phyloP scores from a whole-genome alignment of 2,113 vertebrate genomes.

The Butastur rufipennis region DNA sequence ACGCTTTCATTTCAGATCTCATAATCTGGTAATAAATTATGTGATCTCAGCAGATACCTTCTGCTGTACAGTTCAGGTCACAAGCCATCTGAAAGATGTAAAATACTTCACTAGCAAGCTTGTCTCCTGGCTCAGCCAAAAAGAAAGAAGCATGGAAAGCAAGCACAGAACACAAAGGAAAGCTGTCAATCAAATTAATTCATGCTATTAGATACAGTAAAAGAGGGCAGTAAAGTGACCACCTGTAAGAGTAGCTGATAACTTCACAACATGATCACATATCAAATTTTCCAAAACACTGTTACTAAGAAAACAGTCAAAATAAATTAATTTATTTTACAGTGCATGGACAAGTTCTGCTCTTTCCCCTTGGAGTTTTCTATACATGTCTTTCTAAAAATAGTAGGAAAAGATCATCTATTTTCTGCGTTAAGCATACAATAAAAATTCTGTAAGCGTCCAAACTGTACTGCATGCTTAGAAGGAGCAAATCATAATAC shows the following conservation, averaged over 20 bases:
- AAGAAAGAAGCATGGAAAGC: slow-evolving; percentile 81
- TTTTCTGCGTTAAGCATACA: not conserved
- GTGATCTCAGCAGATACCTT: slow-evolving; percentile 98
- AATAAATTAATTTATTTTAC: not conserved
- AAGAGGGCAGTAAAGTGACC: slow-evolving; percentile 3
- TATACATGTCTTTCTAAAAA: not conserved
- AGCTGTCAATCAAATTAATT: slow-evolving; percentile 66
- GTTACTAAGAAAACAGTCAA: not conserved
- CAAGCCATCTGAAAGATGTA: slow-evolving; percentile 98
- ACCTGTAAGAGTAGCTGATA: not conserved
- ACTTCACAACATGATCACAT: not conserved
- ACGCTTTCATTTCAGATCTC: slow-evolving; percentile 79
- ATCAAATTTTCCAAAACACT: not conserved
- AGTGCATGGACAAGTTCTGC: not conserved
- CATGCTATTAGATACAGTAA: slow-evolving; percentile 53
- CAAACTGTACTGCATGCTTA: not conserved
- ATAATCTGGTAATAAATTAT: slow-evolving; percentile 83
- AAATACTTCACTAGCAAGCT: slow-evolving; percentile 94
- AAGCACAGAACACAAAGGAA: slow-evolving; percentile 76
- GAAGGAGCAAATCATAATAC: not conserved
- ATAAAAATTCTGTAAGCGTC: not conserved
- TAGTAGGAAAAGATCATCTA: not conserved
- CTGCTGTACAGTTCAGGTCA: slow-evolving; percentile 99
- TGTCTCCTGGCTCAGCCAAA: slow-evolving; percentile 90
- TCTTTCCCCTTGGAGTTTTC: not conserved